Base-by-base conservation (phyloP, 2,113 vertebrate species). In the Phrynosoma blainvillii region DNA sequence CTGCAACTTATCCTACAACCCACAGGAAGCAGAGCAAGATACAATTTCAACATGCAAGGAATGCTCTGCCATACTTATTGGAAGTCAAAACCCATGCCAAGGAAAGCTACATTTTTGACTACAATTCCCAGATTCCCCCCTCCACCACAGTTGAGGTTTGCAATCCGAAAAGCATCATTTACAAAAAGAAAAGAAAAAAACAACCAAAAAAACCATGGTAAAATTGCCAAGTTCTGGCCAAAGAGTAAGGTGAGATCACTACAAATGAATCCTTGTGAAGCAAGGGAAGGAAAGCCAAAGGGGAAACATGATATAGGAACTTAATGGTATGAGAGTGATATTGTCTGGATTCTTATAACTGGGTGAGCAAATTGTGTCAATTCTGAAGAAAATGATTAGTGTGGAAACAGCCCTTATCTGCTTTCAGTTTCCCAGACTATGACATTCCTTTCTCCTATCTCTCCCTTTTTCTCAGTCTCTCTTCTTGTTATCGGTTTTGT, bases 311-410 rank as follows among this genome's bases (percentile, higher is more conserved):
- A 47, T 5, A 32, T 52, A 23, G 76, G 54, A 80, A 32, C 30
- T 4, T 80, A 20, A 20, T 80, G 78, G 78, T n/a, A 56, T 79
- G 47, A n/a, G 27, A n/a, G 27, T 56, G 36, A 42, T 27, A 27
- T 56, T 56, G 30, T 79, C 27, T 56, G 52, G 20, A 56, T 79
- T 79, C 78, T 79, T 52, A 79, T 56, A 56, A 84, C 27, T 71
- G 68, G 25, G 82, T 84, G 47, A 84, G 42, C 65, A 68, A 70
- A 71, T 54, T n/a, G 47, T 56, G n/a, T 73, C 82, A 56, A 10
- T 83, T 30, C 36, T 47, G 52, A 84, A 73, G 68, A 74, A 56
- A 84, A 54, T 56, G 68, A 73, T 84, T 83, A 83, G 47, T 56
- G 30, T 56, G 52, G 78, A 32, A 36, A 42, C 30, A 84, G 47